A percentile compares a stretch with the other conserved stretches of the same genome.
phyloP scores from a whole-genome alignment of 92 coral and sea anemone species.

The Epizoanthus rinbou region DNA sequence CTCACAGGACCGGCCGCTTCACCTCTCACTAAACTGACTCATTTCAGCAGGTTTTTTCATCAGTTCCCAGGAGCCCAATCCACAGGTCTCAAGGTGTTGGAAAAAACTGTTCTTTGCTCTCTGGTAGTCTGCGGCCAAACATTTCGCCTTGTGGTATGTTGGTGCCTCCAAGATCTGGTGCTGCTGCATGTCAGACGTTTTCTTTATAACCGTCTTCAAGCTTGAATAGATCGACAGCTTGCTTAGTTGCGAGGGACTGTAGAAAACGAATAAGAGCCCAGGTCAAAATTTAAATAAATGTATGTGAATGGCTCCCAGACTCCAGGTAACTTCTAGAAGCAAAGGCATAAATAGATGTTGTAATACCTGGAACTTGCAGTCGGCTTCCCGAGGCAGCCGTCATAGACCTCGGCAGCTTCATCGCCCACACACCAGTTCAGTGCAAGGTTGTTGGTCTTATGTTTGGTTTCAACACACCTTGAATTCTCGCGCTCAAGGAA shows the following conservation, averaged over 20 bases:
- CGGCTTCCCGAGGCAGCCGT: constrained; percentile 74
- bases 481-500: constrained; percentile 46
- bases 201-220: constrained; percentile 58
- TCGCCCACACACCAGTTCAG: constrained; percentile 80
- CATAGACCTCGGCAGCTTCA: constrained; percentile 74
- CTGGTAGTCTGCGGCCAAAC: constrained; percentile 70
- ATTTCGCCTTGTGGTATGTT: constrained; percentile 72
- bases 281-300: too few species aligned
- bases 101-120: constrained; percentile 68
- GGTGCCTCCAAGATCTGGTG: constrained; percentile 50
- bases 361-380: background rate
- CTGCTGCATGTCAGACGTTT: constrained; percentile 50
- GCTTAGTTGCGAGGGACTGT: constrained; percentile 60
- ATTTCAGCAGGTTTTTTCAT: constrained; percentile 93
- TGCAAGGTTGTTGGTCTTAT: constrained; percentile 75
- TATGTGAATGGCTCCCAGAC: background rate
- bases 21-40: constrained; percentile 51
- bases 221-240: constrained; percentile 61
- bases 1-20: background rate
- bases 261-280: background rate
- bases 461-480: constrained; percentile 79
- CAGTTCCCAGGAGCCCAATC: constrained; percentile 82
- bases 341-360: too few species aligned
- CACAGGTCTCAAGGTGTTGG: constrained; percentile 61
- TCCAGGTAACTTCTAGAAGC: background rate